phyloP scores from a whole-genome alignment of 2,888 invertebrate genomes.

The Eilema griseolum region DNA sequence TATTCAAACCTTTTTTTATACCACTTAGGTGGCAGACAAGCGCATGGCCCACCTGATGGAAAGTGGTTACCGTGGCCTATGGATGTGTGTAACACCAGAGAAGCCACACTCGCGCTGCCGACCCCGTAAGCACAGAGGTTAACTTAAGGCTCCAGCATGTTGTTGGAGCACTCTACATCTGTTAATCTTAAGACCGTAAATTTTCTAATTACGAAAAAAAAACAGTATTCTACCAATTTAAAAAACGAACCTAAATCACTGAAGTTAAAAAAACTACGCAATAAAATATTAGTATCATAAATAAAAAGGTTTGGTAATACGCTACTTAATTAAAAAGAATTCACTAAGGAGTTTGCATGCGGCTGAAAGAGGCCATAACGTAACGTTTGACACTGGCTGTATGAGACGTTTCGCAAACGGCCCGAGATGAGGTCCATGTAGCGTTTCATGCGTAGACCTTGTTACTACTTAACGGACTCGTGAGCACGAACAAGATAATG shows the following conservation, averaged over 20 bases:
- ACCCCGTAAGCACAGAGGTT: too few species aligned
- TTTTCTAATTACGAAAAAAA: background rate
- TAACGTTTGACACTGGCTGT: constrained; percentile 31
- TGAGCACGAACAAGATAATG: constrained; percentile 59
- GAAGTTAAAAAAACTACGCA: constrained; percentile 19
- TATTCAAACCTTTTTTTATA: too few species aligned
- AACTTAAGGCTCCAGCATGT: too few species aligned
- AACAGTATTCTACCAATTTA: background rate
- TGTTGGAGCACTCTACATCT: too few species aligned
- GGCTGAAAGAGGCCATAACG: constrained; percentile 55
- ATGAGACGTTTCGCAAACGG: constrained; percentile 59
- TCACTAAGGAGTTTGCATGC: constrained; percentile 45
- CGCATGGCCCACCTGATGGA: too few species aligned
- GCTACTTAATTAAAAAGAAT: constrained; percentile 45
- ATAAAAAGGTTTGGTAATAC: constrained; percentile 47
- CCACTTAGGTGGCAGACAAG: too few species aligned
- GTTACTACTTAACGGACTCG: constrained; percentile 70
- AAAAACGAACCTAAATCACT: background rate
- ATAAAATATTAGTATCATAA: constrained; percentile 39
- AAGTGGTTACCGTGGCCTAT: too few species aligned
- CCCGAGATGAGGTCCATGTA: constrained; percentile 69
- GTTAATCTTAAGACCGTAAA: background rate
- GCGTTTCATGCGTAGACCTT: constrained; percentile 69
- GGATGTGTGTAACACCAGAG: too few species aligned
- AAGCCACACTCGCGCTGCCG: too few species aligned